A percentile compares a stretch with the other conserved stretches of the same genome.
These are phyloP conservation scores for Drosophila prolongata DNA, from an alignment of 2,888 invertebrate genomes.

Conservation along the genomic window DNA sequence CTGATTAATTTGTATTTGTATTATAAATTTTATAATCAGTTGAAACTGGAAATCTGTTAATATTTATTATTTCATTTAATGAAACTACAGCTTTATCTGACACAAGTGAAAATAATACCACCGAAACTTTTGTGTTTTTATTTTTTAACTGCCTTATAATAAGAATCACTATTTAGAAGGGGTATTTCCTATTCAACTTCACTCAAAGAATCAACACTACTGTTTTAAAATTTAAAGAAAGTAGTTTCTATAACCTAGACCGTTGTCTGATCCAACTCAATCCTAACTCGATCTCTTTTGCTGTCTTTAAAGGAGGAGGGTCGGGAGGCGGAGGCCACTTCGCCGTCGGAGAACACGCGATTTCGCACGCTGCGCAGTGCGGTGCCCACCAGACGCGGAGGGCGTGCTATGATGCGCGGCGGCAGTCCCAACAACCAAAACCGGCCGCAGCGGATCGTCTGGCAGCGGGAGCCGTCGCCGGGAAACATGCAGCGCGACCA, in stretches of 20 bases:
- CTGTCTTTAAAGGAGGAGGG: conserved; percentile 87
- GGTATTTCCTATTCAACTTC: too few species aligned
- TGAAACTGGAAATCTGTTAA: too few species aligned
- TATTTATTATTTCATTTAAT: too few species aligned
- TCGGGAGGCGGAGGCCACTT: conserved; percentile 92
- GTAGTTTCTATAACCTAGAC: neutral
- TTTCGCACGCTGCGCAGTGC: conserved; percentile 81
- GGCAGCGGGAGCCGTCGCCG: conserved; percentile 82
- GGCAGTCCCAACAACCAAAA: conserved; percentile 85
- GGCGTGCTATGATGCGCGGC: conserved; percentile 82
- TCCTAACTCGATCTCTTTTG: neutral
- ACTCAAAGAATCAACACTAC: too few species aligned
- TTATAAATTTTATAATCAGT: too few species aligned
- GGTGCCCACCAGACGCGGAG: conserved; percentile 81
- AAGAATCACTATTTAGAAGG: too few species aligned
- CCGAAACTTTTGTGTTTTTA: too few species aligned
- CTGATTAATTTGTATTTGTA: too few species aligned
- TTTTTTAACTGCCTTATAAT: too few species aligned
- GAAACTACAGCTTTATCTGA: too few species aligned
- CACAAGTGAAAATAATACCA: too few species aligned
- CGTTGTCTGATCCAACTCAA: neutral
- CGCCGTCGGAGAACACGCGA: conserved; percentile 87
- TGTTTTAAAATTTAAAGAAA: too few species aligned
- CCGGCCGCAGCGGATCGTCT: conserved; percentile 86
- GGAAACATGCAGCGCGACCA: conserved; percentile 50